Evolutionary conservation across 2,113 vertebrate species (phyloP).

Genomic region (Eonycteris spelaea): DNA sequence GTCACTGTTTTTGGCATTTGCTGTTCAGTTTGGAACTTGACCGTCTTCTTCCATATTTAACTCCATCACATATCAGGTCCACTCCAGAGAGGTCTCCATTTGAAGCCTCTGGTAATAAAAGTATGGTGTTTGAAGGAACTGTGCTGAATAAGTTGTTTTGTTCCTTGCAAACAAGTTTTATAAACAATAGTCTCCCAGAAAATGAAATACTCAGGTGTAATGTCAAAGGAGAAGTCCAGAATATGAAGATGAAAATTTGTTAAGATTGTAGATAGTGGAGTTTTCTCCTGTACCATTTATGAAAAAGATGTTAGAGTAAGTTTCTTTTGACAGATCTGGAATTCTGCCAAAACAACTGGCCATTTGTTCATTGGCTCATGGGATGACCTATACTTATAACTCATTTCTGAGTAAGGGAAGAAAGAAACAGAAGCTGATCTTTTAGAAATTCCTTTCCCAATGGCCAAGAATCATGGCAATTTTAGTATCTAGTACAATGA

Average conservation of each 20-base stretch:
- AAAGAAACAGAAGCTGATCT: neutral
- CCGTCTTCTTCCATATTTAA: neutral
- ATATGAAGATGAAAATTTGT: neutral
- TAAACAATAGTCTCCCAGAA: neutral
- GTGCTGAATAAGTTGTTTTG: neutral
- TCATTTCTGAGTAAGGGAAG: neutral
- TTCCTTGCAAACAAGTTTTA: neutral
- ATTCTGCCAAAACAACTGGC: neutral
- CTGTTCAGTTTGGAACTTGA: neutral
- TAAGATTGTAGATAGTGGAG: neutral
- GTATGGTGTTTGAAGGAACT: neutral
- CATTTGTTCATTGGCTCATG: neutral
- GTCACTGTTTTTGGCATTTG: neutral
- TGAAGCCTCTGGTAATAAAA: neutral
- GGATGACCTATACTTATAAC: neutral
- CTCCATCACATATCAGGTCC: neutral
- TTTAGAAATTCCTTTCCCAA: neutral
- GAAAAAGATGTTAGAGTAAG: neutral
- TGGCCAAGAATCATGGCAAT: neutral
- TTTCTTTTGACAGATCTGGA: neutral
- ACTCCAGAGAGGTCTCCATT: neutral
- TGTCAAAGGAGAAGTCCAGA: neutral
- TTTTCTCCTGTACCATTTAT: neutral
- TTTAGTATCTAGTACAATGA: neutral
- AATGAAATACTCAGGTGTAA: neutral